Percentiles rank a stretch among this genome's conserved stretches.
These are phyloP conservation scores for Endomychus coccineus DNA, from an alignment of 2,888 invertebrate genomes.

Conservation along the genomic window DNA sequence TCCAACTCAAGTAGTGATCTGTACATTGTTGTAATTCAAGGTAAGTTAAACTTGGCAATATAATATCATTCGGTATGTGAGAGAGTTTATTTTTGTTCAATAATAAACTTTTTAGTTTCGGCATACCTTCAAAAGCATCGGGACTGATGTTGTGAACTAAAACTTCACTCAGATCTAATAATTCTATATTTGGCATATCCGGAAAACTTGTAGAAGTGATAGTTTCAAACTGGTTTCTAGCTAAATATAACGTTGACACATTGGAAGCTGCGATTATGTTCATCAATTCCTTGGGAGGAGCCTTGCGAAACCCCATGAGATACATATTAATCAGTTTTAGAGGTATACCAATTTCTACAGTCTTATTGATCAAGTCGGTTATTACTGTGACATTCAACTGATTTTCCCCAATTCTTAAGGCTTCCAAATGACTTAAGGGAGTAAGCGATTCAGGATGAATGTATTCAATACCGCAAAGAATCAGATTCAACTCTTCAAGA, in stretches of 20 bases:
- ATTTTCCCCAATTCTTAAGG: slow-evolving; percentile 50
- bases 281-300: slow-evolving; percentile 45
- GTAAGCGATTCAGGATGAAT: slow-evolving; percentile 48
- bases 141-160: slow-evolving; percentile 45
- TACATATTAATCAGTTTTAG: slow-evolving; percentile 47
- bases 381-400: slow-evolving; percentile 45
- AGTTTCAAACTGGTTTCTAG: slow-evolving; percentile 52
- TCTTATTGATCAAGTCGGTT: slow-evolving; percentile 41
- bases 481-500: slow-evolving; percentile 46
- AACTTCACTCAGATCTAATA: slow-evolving; percentile 51
- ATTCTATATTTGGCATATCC: slow-evolving; percentile 48
- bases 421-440: slow-evolving; percentile 43
- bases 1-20: slow-evolving; percentile 28
- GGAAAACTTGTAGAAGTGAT: slow-evolving; percentile 49
- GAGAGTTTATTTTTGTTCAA: slow-evolving; percentile 51
- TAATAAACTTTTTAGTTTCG: slow-evolving; percentile 48
- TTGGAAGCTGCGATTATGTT: slow-evolving; percentile 48
- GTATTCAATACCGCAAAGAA: slow-evolving; percentile 49
- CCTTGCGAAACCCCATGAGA: slow-evolving; percentile 50
- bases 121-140: slow-evolving; percentile 47
- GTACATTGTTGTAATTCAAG: slow-evolving; percentile 50
- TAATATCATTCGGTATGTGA: slow-evolving; percentile 5
- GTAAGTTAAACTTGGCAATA: slow-evolving; percentile 37
- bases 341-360: slow-evolving; percentile 40
- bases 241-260: slow-evolving; percentile 45